These are phyloP conservation scores for Fistularia tabacaria DNA, from an alignment of 2,797 vertebrate genomes.

Conservation along the genomic window DNA sequence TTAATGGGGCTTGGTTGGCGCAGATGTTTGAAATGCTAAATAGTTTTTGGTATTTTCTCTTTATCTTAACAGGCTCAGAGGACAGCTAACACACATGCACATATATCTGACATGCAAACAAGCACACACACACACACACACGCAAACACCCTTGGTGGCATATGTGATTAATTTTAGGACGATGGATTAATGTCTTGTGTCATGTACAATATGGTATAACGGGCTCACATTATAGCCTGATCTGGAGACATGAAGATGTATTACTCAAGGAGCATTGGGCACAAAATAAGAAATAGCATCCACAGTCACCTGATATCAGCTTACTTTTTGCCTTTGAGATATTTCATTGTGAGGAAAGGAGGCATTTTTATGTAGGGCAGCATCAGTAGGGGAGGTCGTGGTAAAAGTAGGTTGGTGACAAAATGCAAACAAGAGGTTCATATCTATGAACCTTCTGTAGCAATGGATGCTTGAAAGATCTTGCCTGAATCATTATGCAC, in stretches of 20 bases:
- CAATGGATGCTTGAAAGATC: slow-evolving; percentile 7
- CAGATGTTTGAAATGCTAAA: slow-evolving; percentile 58
- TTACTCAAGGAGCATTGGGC: slow-evolving; percentile 7
- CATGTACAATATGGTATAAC: slow-evolving; percentile 34
- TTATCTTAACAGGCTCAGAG: slow-evolving; percentile 11
- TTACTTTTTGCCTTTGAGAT: slow-evolving; percentile 13
- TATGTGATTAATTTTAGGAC: slow-evolving; percentile 43
- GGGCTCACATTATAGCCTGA: slow-evolving; percentile 12
- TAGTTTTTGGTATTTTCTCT: slow-evolving; percentile 36
- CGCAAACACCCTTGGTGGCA: slow-evolving; percentile 24
- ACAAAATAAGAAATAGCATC: slow-evolving; percentile 9
- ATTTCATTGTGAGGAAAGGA: slow-evolving; percentile 2
- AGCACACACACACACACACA: slow-evolving; percentile 5
- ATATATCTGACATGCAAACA: slow-evolving; percentile 8
- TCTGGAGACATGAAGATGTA: not conserved
- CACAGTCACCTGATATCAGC: slow-evolving; percentile 4
- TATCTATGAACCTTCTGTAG: not conserved
- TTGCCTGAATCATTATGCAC: not conserved
- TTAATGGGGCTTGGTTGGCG: slow-evolving; percentile 50
- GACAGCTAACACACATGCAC: slow-evolving; percentile 27
- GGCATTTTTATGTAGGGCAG: slow-evolving; percentile 1
- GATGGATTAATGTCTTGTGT: slow-evolving; percentile 40
- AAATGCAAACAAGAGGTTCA: not conserved
- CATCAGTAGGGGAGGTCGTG: slow-evolving; percentile 2
- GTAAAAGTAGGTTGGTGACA: not conserved